phyloP scores from a whole-genome alignment of 2,113 vertebrate species.

The Orycteropus afer region DNA sequence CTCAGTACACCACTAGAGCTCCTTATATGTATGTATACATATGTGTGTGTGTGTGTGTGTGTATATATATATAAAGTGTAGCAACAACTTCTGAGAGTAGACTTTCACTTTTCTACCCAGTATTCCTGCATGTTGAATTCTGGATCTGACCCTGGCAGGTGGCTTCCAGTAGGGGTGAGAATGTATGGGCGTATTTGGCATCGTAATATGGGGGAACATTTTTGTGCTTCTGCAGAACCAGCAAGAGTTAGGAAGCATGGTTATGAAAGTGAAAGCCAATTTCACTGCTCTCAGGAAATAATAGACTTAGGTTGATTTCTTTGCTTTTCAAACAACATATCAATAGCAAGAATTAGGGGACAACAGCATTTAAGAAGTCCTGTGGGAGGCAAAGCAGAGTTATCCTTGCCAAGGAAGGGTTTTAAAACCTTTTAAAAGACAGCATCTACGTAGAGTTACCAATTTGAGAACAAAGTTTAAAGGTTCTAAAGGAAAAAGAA shows the following conservation, averaged over 20 bases:
- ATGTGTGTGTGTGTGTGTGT: neutral
- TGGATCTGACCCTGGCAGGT: neutral
- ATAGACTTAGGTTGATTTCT: neutral
- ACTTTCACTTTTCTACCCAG: neutral
- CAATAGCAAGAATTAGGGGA: neutral
- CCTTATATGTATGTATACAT: neutral
- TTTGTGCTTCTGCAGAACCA: neutral
- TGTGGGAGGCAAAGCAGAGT: neutral
- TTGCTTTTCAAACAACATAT: neutral
- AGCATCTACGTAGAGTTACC: neutral
- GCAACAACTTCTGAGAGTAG: neutral
- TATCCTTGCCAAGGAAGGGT: neutral
- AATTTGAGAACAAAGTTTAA: neutral
- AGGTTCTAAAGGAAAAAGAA: neutral
- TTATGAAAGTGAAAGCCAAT: neutral
- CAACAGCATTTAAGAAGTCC: neutral
- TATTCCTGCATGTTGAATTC: neutral
- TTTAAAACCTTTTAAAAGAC: slow-evolving; percentile 5
- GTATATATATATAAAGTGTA: neutral
- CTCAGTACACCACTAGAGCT: too few species aligned
- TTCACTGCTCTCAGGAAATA: neutral
- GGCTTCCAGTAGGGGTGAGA: neutral
- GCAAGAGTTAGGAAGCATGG: neutral
- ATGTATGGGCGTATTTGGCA: neutral
- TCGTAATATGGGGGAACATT: neutral